Evolutionary conservation across 1,140 invertebrate genomes (phyloP).

Genomic region (Vanessa atalanta): DNA sequence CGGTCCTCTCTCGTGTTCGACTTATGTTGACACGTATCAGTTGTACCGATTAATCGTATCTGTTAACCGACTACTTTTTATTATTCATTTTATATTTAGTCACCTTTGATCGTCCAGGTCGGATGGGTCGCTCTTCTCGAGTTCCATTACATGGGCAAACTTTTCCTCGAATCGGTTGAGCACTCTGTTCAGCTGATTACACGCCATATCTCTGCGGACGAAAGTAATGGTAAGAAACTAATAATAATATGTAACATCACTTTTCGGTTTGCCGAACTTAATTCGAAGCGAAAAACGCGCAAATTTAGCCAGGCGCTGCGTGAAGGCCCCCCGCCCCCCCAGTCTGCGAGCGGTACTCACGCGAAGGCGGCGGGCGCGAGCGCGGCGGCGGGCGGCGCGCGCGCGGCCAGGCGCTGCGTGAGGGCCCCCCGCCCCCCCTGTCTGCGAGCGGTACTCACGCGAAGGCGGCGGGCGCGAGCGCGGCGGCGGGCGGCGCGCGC

Average conservation of each 20-base stretch:
- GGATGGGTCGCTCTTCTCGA: slow-evolving; percentile 30
- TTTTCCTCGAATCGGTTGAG: slow-evolving; percentile 51
- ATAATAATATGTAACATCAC: background rate
- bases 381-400: slow-evolving; percentile 56
- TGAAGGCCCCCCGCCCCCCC: slow-evolving; percentile 57
- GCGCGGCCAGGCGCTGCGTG: slow-evolving; percentile 61
- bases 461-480: slow-evolving; percentile 62
- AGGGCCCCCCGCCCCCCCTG: slow-evolving; percentile 53
- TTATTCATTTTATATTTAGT: background rate
- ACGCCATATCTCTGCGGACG: slow-evolving; percentile 57
- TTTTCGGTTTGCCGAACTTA: too few species aligned
- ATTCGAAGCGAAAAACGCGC: too few species aligned
- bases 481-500: slow-evolving; percentile 57
- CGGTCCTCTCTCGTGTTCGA: too few species aligned
- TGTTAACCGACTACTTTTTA: too few species aligned
- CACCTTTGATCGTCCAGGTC: slow-evolving; percentile 39
- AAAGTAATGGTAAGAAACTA: background rate
- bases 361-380: slow-evolving; percentile 64
- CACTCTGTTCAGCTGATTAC: slow-evolving; percentile 62
- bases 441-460: slow-evolving; percentile 49
- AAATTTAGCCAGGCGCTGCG: slow-evolving; percentile 64
- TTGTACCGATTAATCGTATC: too few species aligned
- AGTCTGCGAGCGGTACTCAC: slow-evolving; percentile 45
- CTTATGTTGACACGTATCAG: too few species aligned
- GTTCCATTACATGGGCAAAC: slow-evolving; percentile 44